Evolutionary conservation across 1,140 invertebrate species (phyloP).

Genomic region (Neuroterus valhalla): DNA sequence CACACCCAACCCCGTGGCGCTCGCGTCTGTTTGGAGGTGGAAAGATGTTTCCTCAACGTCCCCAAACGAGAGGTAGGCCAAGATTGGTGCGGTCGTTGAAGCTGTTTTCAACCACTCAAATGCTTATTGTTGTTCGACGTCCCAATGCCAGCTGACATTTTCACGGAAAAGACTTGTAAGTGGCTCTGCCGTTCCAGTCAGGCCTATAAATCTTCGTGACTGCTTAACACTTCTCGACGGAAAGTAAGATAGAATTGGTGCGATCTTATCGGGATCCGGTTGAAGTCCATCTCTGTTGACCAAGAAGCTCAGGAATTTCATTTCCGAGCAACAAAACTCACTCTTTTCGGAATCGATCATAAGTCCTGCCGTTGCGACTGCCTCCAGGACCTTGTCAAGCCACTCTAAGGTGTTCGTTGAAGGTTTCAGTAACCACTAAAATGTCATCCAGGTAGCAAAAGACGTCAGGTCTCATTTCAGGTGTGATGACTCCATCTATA

Average conservation of each 20-base stretch:
- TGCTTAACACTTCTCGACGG: constrained; percentile 1
- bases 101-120: constrained; percentile 42
- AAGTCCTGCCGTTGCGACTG: too few species aligned
- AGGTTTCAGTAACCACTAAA: too few species aligned
- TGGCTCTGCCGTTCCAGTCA: constrained; percentile 62
- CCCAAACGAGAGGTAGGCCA: constrained; percentile 42
- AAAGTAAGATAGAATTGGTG: background rate
- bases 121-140: constrained; percentile 46
- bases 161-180: constrained; percentile 50
- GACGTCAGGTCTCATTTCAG: too few species aligned
- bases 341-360: too few species aligned
- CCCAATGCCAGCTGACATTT: constrained; percentile 49
- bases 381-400: too few species aligned
- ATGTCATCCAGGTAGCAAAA: too few species aligned
- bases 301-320: too few species aligned
- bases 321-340: too few species aligned
- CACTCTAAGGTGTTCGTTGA: too few species aligned
- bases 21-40: too few species aligned
- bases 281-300: background rate
- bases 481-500: too few species aligned
- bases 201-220: constrained; percentile 67
- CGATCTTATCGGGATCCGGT: background rate
- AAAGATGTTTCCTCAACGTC: constrained; percentile 12
- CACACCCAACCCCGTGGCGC: too few species aligned
- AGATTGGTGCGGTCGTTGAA: constrained; percentile 35